A percentile compares a stretch with the other conserved stretches of the same genome.
Conservation (phyloP, 2,888 invertebrate genomes). For the Acanthosepion lycidas region DNA sequence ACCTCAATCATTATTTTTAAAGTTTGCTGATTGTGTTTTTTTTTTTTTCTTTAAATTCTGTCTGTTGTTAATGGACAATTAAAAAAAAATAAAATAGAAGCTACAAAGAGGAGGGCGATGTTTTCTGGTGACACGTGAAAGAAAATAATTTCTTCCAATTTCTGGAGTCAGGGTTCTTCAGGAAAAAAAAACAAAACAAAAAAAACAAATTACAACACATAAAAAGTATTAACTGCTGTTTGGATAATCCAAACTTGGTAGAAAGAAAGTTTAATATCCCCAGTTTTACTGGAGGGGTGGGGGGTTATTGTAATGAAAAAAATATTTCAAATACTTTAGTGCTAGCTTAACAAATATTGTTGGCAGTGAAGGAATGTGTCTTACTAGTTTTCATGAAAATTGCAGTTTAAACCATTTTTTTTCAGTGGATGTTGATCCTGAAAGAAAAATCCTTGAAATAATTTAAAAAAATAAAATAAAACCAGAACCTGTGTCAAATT, state of each 20-base stretch:
- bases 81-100: no score
- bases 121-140: background rate
- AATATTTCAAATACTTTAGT: background rate
- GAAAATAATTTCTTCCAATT: background rate
- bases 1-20: background rate
- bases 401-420: background rate
- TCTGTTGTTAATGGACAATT: no score
- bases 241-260: background rate
- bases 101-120: background rate
- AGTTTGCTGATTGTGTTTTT: background rate
- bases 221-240: background rate
- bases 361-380: background rate
- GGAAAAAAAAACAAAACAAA: background rate
- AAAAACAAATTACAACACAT: background rate
- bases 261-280: background rate
- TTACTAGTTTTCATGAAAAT: background rate
- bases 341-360: background rate
- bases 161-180: background rate
- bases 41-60: background rate
- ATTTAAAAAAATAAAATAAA: background rate
- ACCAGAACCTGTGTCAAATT: background rate
- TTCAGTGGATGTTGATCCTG: background rate
- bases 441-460: constrained; percentile 16
- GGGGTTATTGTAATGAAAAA: no score
- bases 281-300: no score